Base-by-base conservation (phyloP, 2,888 invertebrate species). In the Chalcis sispes region DNA sequence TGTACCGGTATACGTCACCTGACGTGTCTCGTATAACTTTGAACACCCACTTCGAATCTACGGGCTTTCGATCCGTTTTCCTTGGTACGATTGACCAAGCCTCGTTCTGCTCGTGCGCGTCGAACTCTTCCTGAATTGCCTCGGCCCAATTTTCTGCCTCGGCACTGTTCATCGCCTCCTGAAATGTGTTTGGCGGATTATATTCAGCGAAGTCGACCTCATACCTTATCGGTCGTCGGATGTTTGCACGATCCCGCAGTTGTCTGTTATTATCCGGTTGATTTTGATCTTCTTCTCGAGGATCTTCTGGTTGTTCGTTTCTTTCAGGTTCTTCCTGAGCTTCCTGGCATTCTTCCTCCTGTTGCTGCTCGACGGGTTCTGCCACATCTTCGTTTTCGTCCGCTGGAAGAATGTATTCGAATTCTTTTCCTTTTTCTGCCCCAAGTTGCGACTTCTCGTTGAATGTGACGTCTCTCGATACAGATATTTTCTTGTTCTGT, bases 1-100 rank as follows among this genome's bases (percentile, higher is more conserved):
- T 81, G 65, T 48, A 79, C 79, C 3, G 2, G 4, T 15, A 20
- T 3, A 50, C 15, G 20, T 50, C 4, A 20, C 50, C 50, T 2
- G 18, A 4, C 4, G 20, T 20, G 4, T 50, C 18, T 50, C 52
- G 54, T 61, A 72, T 29, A 0, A 66, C 27, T 15, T 72, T 74
- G 25, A 82, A 82, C 3, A 81, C 78, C 82, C 81, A 80, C 20
- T 74, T 79, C 0, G 76, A 78, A 13, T 78, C 79, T 8, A 81
- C 72, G 0, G 69, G 18, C 15, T 56, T 58, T 54, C 64, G 62
- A 0, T 64, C 52, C 13, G 27, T 8, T 10, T 36, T 64, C 40
- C 64, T 54, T 1, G 61, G 10, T 1, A 80, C 79, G 2, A 81
- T 58, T 0, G 58, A 56, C 81, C 80, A 81, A 0, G 79, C 79